Base-by-base conservation (phyloP, 2,888 invertebrate species). In the Myopa tessellatipennis region DNA sequence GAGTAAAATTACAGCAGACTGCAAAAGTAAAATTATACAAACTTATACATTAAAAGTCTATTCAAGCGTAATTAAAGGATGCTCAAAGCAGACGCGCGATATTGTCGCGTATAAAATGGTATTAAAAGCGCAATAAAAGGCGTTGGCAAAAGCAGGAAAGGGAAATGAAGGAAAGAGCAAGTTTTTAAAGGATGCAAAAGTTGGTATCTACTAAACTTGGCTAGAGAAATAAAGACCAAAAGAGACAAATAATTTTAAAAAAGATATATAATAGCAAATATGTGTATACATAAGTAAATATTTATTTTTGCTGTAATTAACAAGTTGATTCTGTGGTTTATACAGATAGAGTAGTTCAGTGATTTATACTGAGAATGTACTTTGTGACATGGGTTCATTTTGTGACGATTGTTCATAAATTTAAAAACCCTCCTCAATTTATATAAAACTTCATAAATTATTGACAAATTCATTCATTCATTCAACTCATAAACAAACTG, bases 61-160 rank as follows among this genome's bases (percentile, higher is more conserved):
- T 84, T 87, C 83, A 85, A 85, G 85, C 85, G 86, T 84, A 85
- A 86, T 82, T 82, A 81, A 78, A 82, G 82, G 75, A 77, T 78
- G 71, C 74, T 36, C 50, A 26, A 67, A 67, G 50, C 63, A 61
- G 45, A 45, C 55, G 70, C 58, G 58, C 14, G 38, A 55, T 10
- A 26, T 26, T 70, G 36, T 70, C 16, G 61, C 58, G 12, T 58
- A 8, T 18, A 4, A 26, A 45, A 50, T 14, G n/a, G 16, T 18
- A 50, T 69, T 45, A 45, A 45, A 26, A 4, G 40, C 10, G 16
- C 3, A 14, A 36, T 70, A 14, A 36, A 61, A 61, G 34, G 26
- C 10, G 12, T 6, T 5, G 6, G 61, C 18, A 61, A 18, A n/a
- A 4, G 14, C 2, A 55, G 26, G 61, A 61, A 61, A 34, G n/a